Evolutionary conservation across 2,113 vertebrate species (phyloP).

Genomic region (Tupaia chinensis): DNA sequence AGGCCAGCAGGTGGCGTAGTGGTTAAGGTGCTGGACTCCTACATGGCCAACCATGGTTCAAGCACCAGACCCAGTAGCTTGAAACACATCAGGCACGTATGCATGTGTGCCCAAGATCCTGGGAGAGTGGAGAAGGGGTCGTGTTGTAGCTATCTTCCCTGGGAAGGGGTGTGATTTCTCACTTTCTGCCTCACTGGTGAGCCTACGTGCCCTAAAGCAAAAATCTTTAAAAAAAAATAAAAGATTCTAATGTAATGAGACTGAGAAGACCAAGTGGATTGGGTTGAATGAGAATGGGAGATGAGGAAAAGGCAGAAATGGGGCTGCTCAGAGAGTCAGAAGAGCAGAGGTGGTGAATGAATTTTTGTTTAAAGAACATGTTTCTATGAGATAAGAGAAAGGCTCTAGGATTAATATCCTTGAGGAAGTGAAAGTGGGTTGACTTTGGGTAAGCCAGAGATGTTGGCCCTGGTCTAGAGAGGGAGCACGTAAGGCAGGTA

Average conservation of each 20-base stretch:
- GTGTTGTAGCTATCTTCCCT: no score
- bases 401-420: not conserved
- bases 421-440: not conserved
- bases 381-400: not conserved
- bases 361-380: conserved; percentile 28
- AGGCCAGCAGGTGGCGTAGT: no score
- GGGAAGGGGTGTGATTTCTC: no score
- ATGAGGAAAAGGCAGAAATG: not conserved
- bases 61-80: no score
- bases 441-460: not conserved
- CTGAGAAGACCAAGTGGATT: not conserved
- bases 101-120: no score
- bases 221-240: no score
- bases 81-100: not conserved
- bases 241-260: not conserved
- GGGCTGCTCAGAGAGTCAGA: not conserved
- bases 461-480: not conserved
- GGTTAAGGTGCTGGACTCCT: no score
- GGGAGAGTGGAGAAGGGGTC: no score
- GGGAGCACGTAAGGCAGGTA: not conserved
- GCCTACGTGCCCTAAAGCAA: no score
- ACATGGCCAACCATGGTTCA: no score
- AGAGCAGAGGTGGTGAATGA: not conserved
- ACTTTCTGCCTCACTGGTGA: no score
- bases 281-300: not conserved